These are phyloP conservation scores for Cybosia mesomella DNA, from an alignment of 2,888 invertebrate genomes.

Conservation along the genomic window DNA sequence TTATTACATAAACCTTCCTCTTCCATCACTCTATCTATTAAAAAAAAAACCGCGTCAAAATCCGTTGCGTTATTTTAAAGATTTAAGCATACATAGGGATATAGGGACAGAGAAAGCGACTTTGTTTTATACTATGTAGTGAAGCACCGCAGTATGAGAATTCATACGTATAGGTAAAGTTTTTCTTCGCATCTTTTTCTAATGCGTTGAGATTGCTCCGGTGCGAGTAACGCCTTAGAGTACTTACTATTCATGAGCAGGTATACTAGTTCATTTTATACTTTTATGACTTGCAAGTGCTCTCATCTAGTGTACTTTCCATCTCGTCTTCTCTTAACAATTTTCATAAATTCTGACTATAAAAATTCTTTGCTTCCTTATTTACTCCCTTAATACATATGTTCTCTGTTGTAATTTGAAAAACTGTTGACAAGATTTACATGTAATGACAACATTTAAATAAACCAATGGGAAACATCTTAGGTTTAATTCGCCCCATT, in stretches of 20 bases:
- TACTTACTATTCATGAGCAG: conserved; percentile 1
- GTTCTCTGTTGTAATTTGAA: too few species aligned
- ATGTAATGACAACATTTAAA: not conserved
- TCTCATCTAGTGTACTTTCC: not conserved
- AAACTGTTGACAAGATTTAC: too few species aligned
- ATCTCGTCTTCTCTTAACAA: not conserved
- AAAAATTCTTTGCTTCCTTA: not conserved
- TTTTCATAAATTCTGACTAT: conserved; percentile 1
- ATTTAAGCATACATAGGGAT: too few species aligned
- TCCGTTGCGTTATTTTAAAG: too few species aligned
- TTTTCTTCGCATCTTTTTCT: not conserved
- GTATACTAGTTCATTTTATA: conserved; percentile 4
- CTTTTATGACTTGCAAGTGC: conserved; percentile 3
- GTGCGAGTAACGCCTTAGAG: not conserved
- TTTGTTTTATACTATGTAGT: too few species aligned
- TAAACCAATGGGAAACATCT: not conserved
- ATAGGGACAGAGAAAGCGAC: too few species aligned
- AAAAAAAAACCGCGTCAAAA: too few species aligned
- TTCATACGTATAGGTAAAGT: not conserved
- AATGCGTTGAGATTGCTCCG: not conserved
- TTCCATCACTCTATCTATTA: too few species aligned
- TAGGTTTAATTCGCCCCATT: not conserved
- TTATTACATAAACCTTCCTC: too few species aligned
- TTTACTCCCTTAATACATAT: too few species aligned
- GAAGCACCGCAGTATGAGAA: not conserved